Evolutionary conservation across 2,797 vertebrate genomes (phyloP).

Genomic region (Anguilla marmorata): DNA sequence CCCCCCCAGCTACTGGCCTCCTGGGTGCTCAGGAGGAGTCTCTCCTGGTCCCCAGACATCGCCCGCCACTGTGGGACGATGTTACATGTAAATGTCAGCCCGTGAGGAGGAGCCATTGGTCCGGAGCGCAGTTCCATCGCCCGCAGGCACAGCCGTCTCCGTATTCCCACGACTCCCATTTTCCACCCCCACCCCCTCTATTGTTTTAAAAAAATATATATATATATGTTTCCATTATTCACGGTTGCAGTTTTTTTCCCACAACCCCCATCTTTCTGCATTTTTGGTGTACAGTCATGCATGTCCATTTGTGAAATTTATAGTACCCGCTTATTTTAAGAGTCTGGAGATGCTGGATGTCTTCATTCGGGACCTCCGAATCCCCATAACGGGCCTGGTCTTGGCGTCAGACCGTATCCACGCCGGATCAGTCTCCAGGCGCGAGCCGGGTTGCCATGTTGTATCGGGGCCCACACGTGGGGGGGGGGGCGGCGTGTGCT

Average conservation of each 20-base stretch:
- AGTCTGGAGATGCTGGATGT: background rate
- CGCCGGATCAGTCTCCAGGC: background rate
- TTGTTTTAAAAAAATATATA: constrained; percentile 1
- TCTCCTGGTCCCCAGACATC: constrained; percentile 5
- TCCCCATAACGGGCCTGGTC: background rate
- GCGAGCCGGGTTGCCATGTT: background rate
- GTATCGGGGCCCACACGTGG: background rate
- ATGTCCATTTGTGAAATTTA: background rate
- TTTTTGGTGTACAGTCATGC: constrained; percentile 4
- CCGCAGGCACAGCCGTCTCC: background rate
- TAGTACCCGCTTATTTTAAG: background rate
- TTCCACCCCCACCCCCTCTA: constrained; percentile 9
- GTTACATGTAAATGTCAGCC: constrained; percentile 29
- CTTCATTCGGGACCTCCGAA: background rate
- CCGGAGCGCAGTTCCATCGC: constrained; percentile 10
- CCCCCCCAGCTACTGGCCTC: background rate
- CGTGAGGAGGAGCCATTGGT: constrained; percentile 19
- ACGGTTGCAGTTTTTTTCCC: background rate
- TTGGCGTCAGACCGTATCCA: background rate
- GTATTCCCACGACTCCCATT: constrained; percentile 29
- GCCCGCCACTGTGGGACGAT: background rate
- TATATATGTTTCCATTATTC: constrained; percentile 17
- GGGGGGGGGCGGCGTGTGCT: background rate
- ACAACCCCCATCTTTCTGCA: background rate
- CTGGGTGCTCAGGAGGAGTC: background rate